phyloP scores from a whole-genome alignment of 2,113 vertebrate species.

The Corynorhinus townsendii region DNA sequence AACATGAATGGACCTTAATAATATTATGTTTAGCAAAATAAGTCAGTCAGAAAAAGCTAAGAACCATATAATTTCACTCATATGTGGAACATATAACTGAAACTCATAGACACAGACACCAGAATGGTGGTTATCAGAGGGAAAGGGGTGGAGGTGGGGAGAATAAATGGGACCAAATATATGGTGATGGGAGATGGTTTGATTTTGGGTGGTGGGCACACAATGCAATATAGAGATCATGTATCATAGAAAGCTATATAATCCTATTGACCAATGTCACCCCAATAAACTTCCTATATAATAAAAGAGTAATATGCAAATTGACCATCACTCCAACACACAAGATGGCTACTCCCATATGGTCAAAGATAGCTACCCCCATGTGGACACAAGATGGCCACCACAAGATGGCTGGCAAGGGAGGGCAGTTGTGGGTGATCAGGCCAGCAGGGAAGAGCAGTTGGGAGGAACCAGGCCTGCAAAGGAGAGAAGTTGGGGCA shows the following conservation, averaged over 20 bases:
- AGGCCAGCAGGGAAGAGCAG: too few species aligned
- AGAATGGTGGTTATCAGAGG: not conserved
- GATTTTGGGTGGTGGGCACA: not conserved
- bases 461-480: too few species aligned
- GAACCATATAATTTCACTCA: not conserved
- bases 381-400: too few species aligned
- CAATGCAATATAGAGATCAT: not conserved
- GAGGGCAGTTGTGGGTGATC: too few species aligned
- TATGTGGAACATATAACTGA: not conserved
- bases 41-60: not conserved
- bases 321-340: too few species aligned
- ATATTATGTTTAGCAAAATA: too few species aligned
- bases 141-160: not conserved
- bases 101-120: not conserved
- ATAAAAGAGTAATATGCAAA: not conserved
- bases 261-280: not conserved
- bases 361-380: too few species aligned
- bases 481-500: too few species aligned
- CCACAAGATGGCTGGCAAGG: too few species aligned
- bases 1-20: too few species aligned
- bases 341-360: too few species aligned
- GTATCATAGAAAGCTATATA: not conserved
- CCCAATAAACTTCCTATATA: not conserved
- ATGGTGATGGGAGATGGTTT: not conserved
- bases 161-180: not conserved